Base-by-base conservation (phyloP, 2,888 invertebrate species). In the Acrobasis consociella region DNA sequence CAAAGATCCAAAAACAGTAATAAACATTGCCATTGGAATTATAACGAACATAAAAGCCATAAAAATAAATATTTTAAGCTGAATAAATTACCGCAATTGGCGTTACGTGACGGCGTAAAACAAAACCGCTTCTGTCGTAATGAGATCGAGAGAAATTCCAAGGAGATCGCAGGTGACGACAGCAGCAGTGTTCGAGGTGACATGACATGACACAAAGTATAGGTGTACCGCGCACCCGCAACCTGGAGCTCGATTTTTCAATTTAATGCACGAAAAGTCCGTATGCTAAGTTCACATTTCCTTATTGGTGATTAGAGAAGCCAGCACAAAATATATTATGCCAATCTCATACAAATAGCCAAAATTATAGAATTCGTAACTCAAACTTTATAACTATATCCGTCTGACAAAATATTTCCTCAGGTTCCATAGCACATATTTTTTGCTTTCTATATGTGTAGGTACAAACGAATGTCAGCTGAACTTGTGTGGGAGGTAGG, bases 131-230 rank as follows among this genome's bases (percentile, higher is more conserved):
- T 62, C 55, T 62, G 62, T 60, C 63, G 63, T 69, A 74, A 71
- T 75, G 70, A 72, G 68, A 69, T 71, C 67, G 68, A 77, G 74
- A 70, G 75, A 78, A 79, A 79, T 76, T 73, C 69, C 51, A 42
- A 50, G 62, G 65, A 67, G 67, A 64, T 64, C 63, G 62, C 65
- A 64, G 66, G 68, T 67, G 68, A 67, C 65, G 65, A 65, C 67
- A 62, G 60, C 64, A 52, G 63, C 66, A 60, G 46, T 62, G 63
- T 61, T 39, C 53, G 53, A 70, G 67, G 63, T 71, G 74, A 74
- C 74, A 73, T 76, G 78, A 78, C 75, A 75, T 74, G 73, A 74
- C 76, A 75, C 69, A 73, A 73, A 74, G 68, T 65, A 65, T 72
- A 66, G 67, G 60, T 63, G 69, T 69, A 9, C 55, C 16, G n/a